Conservation (phyloP, 2,888 invertebrate species). For the Leucozona laternaria region DNA sequence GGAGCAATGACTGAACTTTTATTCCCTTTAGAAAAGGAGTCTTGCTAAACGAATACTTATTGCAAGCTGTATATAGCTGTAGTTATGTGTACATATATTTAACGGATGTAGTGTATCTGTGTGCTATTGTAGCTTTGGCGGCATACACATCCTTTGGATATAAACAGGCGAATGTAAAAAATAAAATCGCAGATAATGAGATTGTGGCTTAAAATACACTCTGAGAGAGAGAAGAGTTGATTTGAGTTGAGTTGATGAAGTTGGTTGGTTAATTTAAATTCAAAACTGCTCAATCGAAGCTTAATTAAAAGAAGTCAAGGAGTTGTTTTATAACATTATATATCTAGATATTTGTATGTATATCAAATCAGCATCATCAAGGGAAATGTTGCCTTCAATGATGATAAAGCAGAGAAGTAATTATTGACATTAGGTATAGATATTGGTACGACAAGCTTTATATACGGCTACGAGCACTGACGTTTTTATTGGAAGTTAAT, state of each 20-base stretch:
- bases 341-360: neutral
- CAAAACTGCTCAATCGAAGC: slow-evolving; percentile 52
- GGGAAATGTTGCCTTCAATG: slow-evolving; percentile 38
- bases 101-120: slow-evolving; percentile 28
- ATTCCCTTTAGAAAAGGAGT: slow-evolving; percentile 37
- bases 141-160: slow-evolving; percentile 52
- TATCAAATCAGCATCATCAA: neutral
- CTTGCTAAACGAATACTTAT: slow-evolving; percentile 46
- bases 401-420: slow-evolving; percentile 19
- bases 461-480: neutral
- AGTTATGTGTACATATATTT: neutral
- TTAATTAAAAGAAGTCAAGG: slow-evolving; percentile 56
- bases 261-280: slow-evolving; percentile 60
- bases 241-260: slow-evolving; percentile 47
- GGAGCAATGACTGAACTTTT: slow-evolving; percentile 66
- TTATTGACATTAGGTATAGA: slow-evolving; percentile 33
- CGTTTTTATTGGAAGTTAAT: slow-evolving; percentile 28
- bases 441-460: neutral
- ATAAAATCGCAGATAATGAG: slow-evolving; percentile 68
- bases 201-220: slow-evolving; percentile 61
- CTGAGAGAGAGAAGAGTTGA: slow-evolving; percentile 28
- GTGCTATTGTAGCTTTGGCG: slow-evolving; percentile 62
- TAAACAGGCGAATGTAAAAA: neutral
- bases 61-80: slow-evolving; percentile 7
- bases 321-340: neutral